Evolutionary conservation across 2,888 invertebrate species (phyloP).

Genomic region (Drosophila yooni): DNA sequence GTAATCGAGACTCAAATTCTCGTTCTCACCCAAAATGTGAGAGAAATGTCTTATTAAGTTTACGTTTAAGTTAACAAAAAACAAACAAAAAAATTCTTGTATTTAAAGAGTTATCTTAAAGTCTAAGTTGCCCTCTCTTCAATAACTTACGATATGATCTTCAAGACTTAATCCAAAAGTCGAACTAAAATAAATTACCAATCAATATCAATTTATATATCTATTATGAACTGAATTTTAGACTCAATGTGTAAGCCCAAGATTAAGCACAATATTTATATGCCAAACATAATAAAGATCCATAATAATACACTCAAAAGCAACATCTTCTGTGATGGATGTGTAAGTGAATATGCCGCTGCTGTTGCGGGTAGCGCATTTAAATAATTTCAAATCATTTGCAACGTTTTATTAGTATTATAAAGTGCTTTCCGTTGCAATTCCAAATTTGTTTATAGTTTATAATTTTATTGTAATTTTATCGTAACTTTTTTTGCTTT

Average conservation of each 20-base stretch:
- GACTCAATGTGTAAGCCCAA: not conserved
- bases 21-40: slow-evolving; percentile 1
- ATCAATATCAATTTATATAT: not conserved
- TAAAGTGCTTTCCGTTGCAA: slow-evolving; percentile 56
- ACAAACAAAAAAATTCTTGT: not conserved
- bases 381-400: slow-evolving; percentile 36
- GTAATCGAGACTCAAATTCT: slow-evolving; percentile 10
- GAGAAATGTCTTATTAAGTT: slow-evolving; percentile 5
- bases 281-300: not conserved
- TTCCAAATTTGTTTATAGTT: slow-evolving; percentile 48
- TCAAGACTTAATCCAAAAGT: not conserved
- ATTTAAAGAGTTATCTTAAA: not conserved
- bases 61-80: not conserved
- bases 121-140: not conserved
- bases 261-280: not conserved
- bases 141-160: not conserved
- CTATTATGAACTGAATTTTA: slow-evolving; percentile 2
- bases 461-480: slow-evolving; percentile 72
- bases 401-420: slow-evolving; percentile 35
- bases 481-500: slow-evolving; percentile 82
- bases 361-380: slow-evolving; percentile 22
- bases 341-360: slow-evolving; percentile 20
- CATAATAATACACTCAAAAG: not conserved
- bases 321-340: not conserved
- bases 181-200: not conserved